Base-by-base conservation (phyloP, 2,888 invertebrate genomes). In the Alloscopus bannaensis region DNA sequence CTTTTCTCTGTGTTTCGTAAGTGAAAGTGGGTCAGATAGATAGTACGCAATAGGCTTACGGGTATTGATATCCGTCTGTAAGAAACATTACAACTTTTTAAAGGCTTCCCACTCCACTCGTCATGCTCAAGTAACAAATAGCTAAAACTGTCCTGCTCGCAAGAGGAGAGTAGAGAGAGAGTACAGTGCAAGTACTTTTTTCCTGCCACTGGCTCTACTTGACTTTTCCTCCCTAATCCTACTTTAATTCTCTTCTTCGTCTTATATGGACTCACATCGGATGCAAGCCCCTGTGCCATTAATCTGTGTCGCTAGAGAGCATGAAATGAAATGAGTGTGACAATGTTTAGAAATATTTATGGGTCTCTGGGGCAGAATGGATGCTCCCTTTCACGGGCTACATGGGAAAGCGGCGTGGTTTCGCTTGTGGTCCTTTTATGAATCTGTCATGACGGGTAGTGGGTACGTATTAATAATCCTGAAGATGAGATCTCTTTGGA, bases 271-370 rank as follows among this genome's bases (percentile, higher is more conserved):
- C 71, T 72, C 31, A 36, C 29, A 29, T 59, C 22, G 1, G 72
- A 72, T 65, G 45, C 73, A 69, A 71, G 70, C 78, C 72, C 76
- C 78, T 79, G 62, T 78, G 76, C 80, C 80, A 83, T 83, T 83
- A 80, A 75, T 83, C 81, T 80, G 78, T 66, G 72, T 81, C 80
- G 70, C 76, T 66, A 50, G 80, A 80, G 83, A 83, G 77, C 75
- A 83, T 78, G 80, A 82, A 81, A 78, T 81, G 73, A 77, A 83
- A 80, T 80, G 80, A 78, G 80, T 80, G 83, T 83, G 83, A 83
- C 83, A 83, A 80, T 79, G 78, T 81, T 78, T 77, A 78, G 81
- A 83, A 78, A 78, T 83, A 83, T 83, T 83, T 83, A 83, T 83
- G 82, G 75, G 75, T 81, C 83, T 80, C 83, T 80, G 78, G 83